Evolutionary conservation across 2,797 vertebrate genomes (phyloP).

Genomic region (Phoeniculus purpureus): DNA sequence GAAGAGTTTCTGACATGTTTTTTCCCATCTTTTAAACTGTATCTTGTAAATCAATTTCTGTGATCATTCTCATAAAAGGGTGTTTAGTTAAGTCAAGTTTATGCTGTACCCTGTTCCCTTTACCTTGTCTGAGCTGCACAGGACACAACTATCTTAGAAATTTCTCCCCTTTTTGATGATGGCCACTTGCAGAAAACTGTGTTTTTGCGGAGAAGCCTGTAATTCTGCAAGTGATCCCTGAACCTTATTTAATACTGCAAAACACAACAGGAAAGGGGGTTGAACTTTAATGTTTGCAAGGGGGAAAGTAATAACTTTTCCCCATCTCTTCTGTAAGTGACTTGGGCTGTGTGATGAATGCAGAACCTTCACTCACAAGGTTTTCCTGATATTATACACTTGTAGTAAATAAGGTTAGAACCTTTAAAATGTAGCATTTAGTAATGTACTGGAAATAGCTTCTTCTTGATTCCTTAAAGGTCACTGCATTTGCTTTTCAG

Average conservation of each 20-base stretch:
- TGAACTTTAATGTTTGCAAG: constrained; percentile 80
- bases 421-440: constrained; percentile 86
- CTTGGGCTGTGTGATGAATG: constrained; percentile 74
- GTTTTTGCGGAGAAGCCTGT: constrained; percentile 71
- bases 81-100: constrained; percentile 40
- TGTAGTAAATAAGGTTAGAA: constrained; percentile 85
- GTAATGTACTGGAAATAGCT: constrained; percentile 79
- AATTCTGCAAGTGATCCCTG: constrained; percentile 74
- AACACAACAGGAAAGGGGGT: constrained; percentile 63
- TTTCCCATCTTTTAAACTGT: constrained; percentile 13
- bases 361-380: constrained; percentile 75
- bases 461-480: constrained; percentile 83
- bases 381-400: constrained; percentile 80
- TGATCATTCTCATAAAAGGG: constrained; percentile 30
- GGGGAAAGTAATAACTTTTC: constrained; percentile 81
- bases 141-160: constrained; percentile 14
- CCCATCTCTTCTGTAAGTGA: constrained; percentile 72
- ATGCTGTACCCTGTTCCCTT: not conserved
- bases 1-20: not conserved
- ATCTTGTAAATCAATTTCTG: constrained; percentile 53
- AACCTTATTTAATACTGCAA: constrained; percentile 78
- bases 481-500: constrained; percentile 81
- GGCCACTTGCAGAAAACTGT: constrained; percentile 62
- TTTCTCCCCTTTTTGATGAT: constrained; percentile 21
- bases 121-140: not conserved